These are phyloP conservation scores for Ectemnius continuus DNA, from an alignment of 2,888 invertebrate species.

Conservation along the genomic window DNA sequence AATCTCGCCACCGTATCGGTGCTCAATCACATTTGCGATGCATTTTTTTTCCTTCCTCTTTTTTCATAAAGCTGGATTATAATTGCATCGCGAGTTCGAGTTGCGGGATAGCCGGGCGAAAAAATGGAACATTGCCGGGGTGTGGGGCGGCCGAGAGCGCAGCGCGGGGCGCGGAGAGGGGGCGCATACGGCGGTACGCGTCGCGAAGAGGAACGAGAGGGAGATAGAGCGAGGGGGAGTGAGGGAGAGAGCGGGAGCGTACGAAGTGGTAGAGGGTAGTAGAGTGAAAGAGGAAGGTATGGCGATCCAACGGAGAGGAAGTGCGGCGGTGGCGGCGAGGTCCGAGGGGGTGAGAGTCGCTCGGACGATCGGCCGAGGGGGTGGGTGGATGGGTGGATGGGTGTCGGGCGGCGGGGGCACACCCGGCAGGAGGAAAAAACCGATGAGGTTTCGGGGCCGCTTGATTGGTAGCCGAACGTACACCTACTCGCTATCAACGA, in stretches of 20 bases:
- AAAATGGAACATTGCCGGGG: conserved; percentile 69
- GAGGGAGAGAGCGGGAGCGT: conserved; percentile 24
- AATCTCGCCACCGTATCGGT: conserved; percentile 76
- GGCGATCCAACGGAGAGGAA: no score
- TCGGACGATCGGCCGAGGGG: conserved; percentile 53
- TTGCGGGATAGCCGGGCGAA: conserved; percentile 70
- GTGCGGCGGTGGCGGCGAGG: conserved; percentile 4
- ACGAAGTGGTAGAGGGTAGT: conserved; percentile 53
- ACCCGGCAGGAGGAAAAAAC: conserved; percentile 70
- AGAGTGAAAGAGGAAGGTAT: conserved; percentile 36
- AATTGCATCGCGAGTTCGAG: conserved; percentile 76
- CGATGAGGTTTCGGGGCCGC: conserved; percentile 77
- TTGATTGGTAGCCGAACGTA: conserved; percentile 77
- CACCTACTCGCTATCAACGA: conserved; percentile 70
- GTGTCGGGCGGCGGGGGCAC: conserved; percentile 35
- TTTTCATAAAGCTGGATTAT: conserved; percentile 78
- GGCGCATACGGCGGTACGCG: conserved; percentile 39
- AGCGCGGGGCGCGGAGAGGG: background rate
- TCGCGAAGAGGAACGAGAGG: conserved; percentile 47
- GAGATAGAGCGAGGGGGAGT: conserved; percentile 27
- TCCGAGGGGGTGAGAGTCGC: conserved; percentile 46
- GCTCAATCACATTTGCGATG: conserved; percentile 78
- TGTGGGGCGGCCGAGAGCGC: conserved; percentile 41
- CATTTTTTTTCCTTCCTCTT: conserved; percentile 73
- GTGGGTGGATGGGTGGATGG: conserved; percentile 45